Evolutionary conservation across 2,113 vertebrate species (phyloP).

Genomic region (Muntiacus reevesi): DNA sequence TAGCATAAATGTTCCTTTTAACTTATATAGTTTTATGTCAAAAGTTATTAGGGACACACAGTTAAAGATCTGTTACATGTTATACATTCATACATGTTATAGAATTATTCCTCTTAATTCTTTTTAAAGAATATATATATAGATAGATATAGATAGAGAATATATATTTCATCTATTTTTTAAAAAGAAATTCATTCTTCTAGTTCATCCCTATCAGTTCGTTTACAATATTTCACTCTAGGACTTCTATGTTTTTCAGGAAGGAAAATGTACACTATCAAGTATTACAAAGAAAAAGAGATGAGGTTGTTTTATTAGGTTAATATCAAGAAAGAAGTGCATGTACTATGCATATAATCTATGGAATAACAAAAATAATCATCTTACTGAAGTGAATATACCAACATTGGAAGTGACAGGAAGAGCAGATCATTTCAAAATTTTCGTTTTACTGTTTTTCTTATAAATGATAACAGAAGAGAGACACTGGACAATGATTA

Average conservation of each 20-base stretch:
- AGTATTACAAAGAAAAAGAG: background rate
- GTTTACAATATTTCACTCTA: background rate
- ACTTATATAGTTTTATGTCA: background rate
- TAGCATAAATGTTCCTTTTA: background rate
- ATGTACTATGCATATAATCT: background rate
- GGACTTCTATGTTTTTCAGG: background rate
- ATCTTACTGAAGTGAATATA: background rate
- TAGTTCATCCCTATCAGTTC: background rate
- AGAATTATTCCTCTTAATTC: background rate
- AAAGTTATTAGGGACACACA: background rate
- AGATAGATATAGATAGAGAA: background rate
- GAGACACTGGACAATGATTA: background rate
- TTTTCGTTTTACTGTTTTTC: background rate
- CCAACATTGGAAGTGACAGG: background rate
- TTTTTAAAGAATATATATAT: background rate
- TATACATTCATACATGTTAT: background rate
- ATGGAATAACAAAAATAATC: background rate
- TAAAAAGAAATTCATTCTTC: background rate
- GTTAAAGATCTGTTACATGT: background rate
- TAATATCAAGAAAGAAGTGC: background rate
- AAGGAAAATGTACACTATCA: background rate
- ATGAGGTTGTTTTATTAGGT: background rate
- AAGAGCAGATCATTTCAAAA: background rate
- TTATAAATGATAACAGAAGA: background rate
- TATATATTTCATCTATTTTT: background rate